phyloP scores from a whole-genome alignment of 2,797 vertebrate genomes.

The Anguilla pacifica region DNA sequence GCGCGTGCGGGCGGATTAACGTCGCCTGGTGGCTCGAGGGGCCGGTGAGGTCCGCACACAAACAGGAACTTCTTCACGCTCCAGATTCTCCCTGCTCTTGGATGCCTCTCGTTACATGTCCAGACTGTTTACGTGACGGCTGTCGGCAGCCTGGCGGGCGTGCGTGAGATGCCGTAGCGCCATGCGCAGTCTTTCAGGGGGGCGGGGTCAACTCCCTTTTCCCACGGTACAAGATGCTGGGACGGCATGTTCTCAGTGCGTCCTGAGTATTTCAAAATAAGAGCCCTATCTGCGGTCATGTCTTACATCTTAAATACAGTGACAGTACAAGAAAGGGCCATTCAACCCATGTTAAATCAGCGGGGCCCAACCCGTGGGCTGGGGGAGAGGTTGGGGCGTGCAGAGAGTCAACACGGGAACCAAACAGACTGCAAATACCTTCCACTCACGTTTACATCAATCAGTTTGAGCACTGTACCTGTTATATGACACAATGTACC shows the following conservation, averaged over 20 bases:
- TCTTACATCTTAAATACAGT: background rate
- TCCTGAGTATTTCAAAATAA: background rate
- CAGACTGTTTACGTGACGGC: background rate
- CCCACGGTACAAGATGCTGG: background rate
- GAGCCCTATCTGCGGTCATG: background rate
- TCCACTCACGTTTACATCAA: background rate
- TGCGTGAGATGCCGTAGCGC: background rate
- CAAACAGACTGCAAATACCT: background rate
- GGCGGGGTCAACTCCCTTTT: background rate
- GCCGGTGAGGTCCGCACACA: background rate
- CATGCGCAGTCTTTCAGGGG: background rate
- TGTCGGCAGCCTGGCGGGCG: background rate
- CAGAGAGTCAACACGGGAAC: background rate
- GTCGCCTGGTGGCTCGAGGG: background rate
- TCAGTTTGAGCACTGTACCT: background rate
- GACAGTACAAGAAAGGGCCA: background rate
- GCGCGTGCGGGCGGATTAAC: background rate
- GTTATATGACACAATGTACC: background rate
- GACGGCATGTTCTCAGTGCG: background rate
- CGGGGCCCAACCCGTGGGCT: too few relatives aligned
- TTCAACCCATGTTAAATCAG: background rate
- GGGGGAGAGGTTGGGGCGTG: background rate
- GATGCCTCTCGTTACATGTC: background rate
- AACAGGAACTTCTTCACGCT: background rate
- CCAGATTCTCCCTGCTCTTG: background rate